Base-by-base conservation (phyloP, 2,113 vertebrate species). In the Corythoichthys intestinalis region DNA sequence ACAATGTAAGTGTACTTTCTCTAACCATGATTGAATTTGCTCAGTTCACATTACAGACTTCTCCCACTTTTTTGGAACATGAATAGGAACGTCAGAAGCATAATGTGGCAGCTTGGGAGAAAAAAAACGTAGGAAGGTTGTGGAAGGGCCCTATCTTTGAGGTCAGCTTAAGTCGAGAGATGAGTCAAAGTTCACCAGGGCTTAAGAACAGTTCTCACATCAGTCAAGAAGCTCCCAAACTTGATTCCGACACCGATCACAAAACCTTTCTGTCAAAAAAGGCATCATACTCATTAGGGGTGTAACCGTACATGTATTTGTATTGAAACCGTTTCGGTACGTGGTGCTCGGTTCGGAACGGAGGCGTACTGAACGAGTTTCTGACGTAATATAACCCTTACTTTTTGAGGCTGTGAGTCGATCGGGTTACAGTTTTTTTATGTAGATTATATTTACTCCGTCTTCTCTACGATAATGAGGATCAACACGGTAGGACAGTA, bases 161-260 rank as follows among this genome's bases (percentile, higher is more conserved):
- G 93, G 91, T 94, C 93, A 93, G 92, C 91, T 91, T 93, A 95
- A 95, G 93, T 93, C 92, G 89, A 87, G 84, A 86, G 86, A 92
- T 85, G 89, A 94, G 87, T 91, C 94, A 96, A 94, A 96, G 95
- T 95, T 96, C 94, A 95, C 77, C 79, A 80, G 80, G 90, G 78
- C 77, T 87, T 88, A 87, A 80, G 68, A 75, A 75, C 62, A 86
- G 86, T 81, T 83, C 79, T 70, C 75, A 79, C 77, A 83, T 84
- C 80, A 56, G 70, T 80, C 66, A 78, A 79, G 67, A 68, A 90
- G 56, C 34, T 34, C 14, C 54, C 54, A 57, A 35, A 12, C 28
- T 89, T 85, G 83, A 4, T 52, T 65, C 61, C 56, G 28, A 66
- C 71, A 65, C 62, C 60, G 66, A 58, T 9, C 34, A 20, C 34